Percentiles rank a stretch among this genome's conserved stretches.
Conservation (phyloP, 2,888 invertebrate species). For the Parthenolecanium corni region DNA sequence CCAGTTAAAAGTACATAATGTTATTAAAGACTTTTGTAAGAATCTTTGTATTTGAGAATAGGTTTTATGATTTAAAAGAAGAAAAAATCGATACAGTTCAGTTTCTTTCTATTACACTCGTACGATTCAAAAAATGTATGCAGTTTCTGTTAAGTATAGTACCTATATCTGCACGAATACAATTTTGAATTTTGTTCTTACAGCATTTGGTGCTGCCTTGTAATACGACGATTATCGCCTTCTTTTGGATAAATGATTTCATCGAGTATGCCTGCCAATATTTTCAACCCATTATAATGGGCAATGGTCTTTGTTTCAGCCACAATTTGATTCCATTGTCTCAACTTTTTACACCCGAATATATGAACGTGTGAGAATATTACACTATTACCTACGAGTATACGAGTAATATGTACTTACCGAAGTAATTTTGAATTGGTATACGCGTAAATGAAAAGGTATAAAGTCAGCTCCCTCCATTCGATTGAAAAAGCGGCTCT, state of each 20-base stretch:
- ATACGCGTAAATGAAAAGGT: too few species aligned
- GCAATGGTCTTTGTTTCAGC: constrained; percentile 31
- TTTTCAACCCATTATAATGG: constrained; percentile 29
- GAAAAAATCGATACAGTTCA: too few species aligned
- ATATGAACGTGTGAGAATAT: constrained; percentile 4
- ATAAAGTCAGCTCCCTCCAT: too few species aligned
- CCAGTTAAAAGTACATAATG: too few species aligned
- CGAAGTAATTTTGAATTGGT: too few species aligned
- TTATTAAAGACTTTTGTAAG: constrained; percentile 1
- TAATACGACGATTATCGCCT: constrained; percentile 17
- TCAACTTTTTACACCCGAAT: constrained; percentile 19
- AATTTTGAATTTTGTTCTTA: background rate
- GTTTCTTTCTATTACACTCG: too few species aligned
- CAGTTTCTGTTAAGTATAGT: too few species aligned
- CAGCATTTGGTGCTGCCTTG: constrained; percentile 16
- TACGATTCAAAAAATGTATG: too few species aligned
- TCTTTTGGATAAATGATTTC: constrained; percentile 28
- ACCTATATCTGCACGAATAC: too few species aligned
- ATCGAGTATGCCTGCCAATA: constrained; percentile 25
- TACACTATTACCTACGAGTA: background rate
- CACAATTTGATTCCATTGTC: constrained; percentile 30
- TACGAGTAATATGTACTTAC: too few species aligned
- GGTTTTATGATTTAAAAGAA: constrained; percentile 15
- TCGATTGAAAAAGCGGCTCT: too few species aligned
- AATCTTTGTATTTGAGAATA: background rate